Evolutionary conservation across 2,113 vertebrate species (phyloP).

Genomic region (Coregonus clupeaformis): DNA sequence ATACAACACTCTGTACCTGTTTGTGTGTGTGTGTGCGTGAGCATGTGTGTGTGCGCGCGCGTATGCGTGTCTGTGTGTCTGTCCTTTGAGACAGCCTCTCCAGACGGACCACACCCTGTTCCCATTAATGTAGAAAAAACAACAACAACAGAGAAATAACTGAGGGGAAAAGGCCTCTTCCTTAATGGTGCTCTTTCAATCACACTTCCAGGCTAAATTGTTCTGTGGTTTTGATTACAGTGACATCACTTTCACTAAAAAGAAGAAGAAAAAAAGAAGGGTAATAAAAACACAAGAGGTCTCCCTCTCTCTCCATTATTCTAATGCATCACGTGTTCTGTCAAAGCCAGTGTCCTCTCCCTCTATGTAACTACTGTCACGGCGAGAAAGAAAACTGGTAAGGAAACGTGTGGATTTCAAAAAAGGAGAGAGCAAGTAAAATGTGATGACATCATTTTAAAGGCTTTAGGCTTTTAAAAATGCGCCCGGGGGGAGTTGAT

Average conservation of each 20-base stretch:
- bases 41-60: neutral
- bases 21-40: constrained; percentile 46
- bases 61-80: constrained; percentile 19
- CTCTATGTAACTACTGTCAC: constrained; percentile 68
- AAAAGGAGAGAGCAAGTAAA: constrained; percentile 79
- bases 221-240: constrained; percentile 96
- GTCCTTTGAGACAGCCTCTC: constrained; percentile 48
- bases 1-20: constrained; percentile 36
- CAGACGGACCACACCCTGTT: constrained; percentile 86
- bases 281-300: constrained; percentile 80
- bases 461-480: constrained; percentile 99
- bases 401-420: constrained; percentile 68
- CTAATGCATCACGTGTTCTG: constrained; percentile 91
- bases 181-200: constrained; percentile 92
- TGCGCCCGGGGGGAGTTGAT: constrained; percentile 98
- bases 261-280: constrained; percentile 59
- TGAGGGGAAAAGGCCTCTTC: constrained; percentile 68
- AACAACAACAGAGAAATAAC: constrained; percentile 61
- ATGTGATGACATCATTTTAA: constrained; percentile 99
- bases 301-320: constrained; percentile 90
- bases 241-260: constrained; percentile 83
- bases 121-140: constrained; percentile 85
- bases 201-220: constrained; percentile 93
- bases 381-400: constrained; percentile 75
- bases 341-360: constrained; percentile 84